Base-by-base conservation (phyloP, 2,797 vertebrate genomes). In the Melanotaenia nigrans region DNA sequence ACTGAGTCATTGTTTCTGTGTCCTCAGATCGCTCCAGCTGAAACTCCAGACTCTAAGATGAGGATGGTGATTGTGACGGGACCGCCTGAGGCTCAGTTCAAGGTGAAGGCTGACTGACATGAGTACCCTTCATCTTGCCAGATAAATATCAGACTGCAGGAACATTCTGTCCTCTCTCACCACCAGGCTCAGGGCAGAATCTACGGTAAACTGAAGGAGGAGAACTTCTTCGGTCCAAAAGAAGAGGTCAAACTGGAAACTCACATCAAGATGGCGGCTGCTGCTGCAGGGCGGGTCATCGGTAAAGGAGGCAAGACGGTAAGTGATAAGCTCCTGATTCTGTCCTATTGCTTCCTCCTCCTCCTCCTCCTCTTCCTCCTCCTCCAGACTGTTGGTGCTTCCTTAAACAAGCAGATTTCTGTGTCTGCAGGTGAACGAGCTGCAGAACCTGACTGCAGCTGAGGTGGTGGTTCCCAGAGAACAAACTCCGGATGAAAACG, bases 271-370 rank as follows among this genome's bases (percentile, higher is more conserved):
- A 97, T 99, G 65, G 96, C 97, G 0, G 96, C 97, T 1, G 95
- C 97, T 0, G 97, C 97, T 0, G 97, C 97, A 0, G 97, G 97
- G 53, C 88, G 97, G 51, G 97, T 99, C 85, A 99, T 98, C 0
- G 97, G 97, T 79, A 98, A 98, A 80, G 97, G 97, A 5, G 97
- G 97, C 78, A 99, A 98, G 90, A 99, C 97, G 32, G 97, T 99
- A 84, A 95, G 96, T 0, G 38, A 18, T 16, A 20, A n/a, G 14
- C 0, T 8, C 2, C 40, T 16, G 13, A 40, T 40, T 40, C 38
- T 40, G 28, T 30, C 28, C 38, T 35, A 7, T 35, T 22, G 18
- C 32, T 1, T 10, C 24, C 14, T 11, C 9, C 6, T 35, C 7
- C 33, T 28, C 28, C 28, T 30, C 28, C 28, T 30, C 7, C 33